phyloP scores from a whole-genome alignment of 2,113 vertebrate genomes.

The Platanista minor region DNA sequence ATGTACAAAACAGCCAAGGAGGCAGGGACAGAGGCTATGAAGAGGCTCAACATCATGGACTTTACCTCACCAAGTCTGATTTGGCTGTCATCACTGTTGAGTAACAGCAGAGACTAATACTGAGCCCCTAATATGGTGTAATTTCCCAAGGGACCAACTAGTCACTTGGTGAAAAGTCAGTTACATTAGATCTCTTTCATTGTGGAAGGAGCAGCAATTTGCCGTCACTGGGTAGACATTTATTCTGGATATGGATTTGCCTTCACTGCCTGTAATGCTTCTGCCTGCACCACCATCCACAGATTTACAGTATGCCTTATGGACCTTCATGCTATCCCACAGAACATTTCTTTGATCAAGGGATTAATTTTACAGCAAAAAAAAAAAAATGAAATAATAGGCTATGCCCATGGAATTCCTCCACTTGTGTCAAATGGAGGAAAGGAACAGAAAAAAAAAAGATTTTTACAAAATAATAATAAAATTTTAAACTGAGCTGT shows the following conservation, averaged over 20 bases:
- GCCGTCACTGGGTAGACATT: not conserved
- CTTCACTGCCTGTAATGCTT: not conserved
- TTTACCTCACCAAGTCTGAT: not conserved
- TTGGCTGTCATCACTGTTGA: too few relatives aligned
- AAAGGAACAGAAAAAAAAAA: conserved; percentile 45
- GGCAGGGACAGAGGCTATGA: not conserved
- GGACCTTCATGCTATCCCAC: not conserved
- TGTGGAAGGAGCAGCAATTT: not conserved
- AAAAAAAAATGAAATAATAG: not conserved
- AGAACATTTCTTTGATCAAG: not conserved
- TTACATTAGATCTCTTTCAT: not conserved
- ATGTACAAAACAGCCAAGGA: not conserved
- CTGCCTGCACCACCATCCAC: not conserved
- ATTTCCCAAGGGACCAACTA: not conserved
- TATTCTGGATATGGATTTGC: not conserved
- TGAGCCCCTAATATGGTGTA: not conserved
- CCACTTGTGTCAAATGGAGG: conserved; percentile 72
- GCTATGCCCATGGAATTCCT: not conserved
- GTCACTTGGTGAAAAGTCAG: not conserved
- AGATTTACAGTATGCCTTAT: not conserved
- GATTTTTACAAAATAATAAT: conserved; percentile 63
- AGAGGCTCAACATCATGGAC: not conserved
- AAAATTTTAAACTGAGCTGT: conserved; percentile 76
- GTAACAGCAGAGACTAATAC: not conserved
- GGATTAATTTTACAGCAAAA: not conserved